Evolutionary conservation across 2,113 vertebrate species (phyloP).

Genomic region (Ciconia boyciana): DNA sequence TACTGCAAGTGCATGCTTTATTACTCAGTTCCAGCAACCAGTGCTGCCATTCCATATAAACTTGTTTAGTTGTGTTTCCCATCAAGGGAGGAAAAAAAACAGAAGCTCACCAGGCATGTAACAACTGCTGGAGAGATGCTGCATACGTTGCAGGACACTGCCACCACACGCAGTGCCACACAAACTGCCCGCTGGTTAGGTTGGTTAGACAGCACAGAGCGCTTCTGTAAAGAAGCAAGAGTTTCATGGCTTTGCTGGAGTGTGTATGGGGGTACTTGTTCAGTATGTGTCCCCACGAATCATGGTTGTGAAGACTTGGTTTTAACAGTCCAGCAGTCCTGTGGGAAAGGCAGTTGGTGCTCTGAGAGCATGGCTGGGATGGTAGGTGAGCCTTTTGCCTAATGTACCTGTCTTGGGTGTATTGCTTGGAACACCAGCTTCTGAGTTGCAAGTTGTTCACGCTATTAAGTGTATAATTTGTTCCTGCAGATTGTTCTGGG

Average conservation of each 20-base stretch:
- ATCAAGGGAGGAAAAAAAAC: neutral
- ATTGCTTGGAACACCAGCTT: neutral
- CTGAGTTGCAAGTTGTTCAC: neutral
- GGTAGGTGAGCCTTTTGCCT: neutral
- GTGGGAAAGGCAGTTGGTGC: neutral
- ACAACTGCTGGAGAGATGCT: neutral
- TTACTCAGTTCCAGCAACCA: neutral
- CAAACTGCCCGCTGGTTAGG: accelerated
- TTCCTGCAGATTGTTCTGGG: neutral
- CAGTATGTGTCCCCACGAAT: neutral
- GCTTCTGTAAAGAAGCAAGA: neutral
- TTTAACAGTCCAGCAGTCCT: neutral
- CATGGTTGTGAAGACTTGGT: neutral
- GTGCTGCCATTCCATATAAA: neutral
- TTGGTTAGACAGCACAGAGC: neutral
- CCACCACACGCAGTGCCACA: accelerated
- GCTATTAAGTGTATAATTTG: neutral
- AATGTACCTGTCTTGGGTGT: neutral
- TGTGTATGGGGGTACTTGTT: neutral
- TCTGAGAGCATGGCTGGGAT: neutral
- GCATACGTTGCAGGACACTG: accelerated
- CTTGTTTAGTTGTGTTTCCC: neutral
- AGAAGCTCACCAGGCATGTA: neutral
- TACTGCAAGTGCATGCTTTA: neutral
- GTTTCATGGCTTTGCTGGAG: neutral